Evolutionary conservation across 2,797 vertebrate species (phyloP).

Genomic region (Hippopotamyrus pictus): DNA sequence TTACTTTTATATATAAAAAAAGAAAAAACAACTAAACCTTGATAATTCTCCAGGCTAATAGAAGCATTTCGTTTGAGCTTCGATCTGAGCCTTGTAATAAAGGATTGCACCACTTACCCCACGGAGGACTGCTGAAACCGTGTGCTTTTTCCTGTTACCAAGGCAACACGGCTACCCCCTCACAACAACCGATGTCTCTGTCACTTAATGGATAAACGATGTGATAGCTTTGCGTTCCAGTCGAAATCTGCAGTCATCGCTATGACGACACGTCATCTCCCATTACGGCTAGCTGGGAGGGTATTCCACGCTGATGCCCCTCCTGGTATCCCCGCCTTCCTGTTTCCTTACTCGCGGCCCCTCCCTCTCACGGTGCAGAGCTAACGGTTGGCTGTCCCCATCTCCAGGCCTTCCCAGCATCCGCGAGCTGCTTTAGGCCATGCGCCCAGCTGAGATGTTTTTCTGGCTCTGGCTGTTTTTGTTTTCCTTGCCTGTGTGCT

Average conservation of each 20-base stretch:
- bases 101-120: not conserved
- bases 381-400: not conserved
- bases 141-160: not conserved
- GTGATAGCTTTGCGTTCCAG: constrained; percentile 23
- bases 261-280: not conserved
- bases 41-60: not conserved
- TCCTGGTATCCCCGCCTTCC: not conserved
- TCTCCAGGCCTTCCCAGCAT: not conserved
- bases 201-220: constrained; percentile 42
- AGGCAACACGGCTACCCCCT: not conserved
- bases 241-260: constrained; percentile 23
- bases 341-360: not conserved
- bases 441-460: not conserved
- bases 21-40: not conserved
- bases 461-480: not conserved
- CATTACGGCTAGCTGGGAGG: not conserved
- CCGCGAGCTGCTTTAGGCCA: not conserved
- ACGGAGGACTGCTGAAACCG: not conserved
- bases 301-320: not conserved
- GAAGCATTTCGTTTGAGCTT: not conserved
- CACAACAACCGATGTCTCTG: constrained; percentile 16
- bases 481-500: not conserved
- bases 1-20: not conserved
- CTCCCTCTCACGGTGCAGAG: not conserved
- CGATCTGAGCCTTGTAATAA: not conserved